Conservation (phyloP, 2,113 vertebrate genomes). For the Hystrix cristata region DNA sequence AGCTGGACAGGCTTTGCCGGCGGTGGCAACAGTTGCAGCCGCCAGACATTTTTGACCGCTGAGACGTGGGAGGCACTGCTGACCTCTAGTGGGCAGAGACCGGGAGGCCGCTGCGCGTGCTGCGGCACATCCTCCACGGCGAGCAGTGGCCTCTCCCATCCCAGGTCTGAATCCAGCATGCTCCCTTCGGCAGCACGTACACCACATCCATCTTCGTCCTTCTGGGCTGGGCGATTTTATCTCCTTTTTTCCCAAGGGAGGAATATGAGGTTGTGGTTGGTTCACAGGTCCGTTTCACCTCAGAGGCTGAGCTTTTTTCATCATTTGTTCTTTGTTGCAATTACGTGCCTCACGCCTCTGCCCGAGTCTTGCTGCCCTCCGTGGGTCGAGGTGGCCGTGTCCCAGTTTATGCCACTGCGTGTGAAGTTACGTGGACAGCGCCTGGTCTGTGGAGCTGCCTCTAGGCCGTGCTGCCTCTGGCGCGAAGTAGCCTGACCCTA, state of each 20-base stretch:
- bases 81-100: not conserved
- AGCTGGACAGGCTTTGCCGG: not conserved
- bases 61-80: not conserved
- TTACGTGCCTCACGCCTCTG: not conserved
- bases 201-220: not conserved
- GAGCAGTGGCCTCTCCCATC: not conserved
- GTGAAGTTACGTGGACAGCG: not conserved
- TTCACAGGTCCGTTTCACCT: not conserved
- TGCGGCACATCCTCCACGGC: fast-evolving
- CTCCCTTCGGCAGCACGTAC: no score
- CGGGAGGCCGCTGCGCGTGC: fast-evolving
- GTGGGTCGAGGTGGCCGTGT: fast-evolving
- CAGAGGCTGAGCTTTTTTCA: not conserved
- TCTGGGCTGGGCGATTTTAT: not conserved
- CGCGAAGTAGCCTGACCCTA: not conserved
- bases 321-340: fast-evolving
- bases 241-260: not conserved
- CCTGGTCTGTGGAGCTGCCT: not conserved
- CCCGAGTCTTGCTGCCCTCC: not conserved
- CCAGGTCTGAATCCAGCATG: not conserved
- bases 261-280: not conserved
- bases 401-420: not conserved
- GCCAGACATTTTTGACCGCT: not conserved
- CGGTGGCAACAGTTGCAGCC: not conserved
- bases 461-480: not conserved